Base-by-base conservation (phyloP, 2,797 vertebrate species). In the Pangasius krempfi region DNA sequence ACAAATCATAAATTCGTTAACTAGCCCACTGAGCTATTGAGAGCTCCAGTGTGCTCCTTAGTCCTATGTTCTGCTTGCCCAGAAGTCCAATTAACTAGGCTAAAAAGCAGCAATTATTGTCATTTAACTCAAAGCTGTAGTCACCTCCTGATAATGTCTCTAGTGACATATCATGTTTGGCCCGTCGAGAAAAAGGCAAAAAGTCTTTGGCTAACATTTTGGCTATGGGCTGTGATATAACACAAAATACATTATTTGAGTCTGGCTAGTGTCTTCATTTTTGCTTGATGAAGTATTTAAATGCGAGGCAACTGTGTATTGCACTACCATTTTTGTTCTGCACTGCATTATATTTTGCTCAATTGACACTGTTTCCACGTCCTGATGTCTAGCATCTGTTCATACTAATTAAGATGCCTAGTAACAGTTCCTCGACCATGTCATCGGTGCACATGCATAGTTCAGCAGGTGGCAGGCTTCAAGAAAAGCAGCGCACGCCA, bases 1-100 rank as follows among this genome's bases (percentile, higher is more conserved):
- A 68, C 54, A 84, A n/a, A 84, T 66, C 4, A 50, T 84, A 64
- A 66, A 84, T 50, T 20, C 40, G 30, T 84, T n/a, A 64, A 66
- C 27, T 66, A 66, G 14, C 60, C 60, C 25, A 47, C 25, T 27
- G 22, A 25, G 13, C 58, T 62, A 47, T n/a, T 30, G 20, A 84
- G 50, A 12, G 40, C 40, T 66, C 27, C 60, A 30, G 8, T 82
- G 33, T 81, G 33, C 54, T 81, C 33, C 33, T 22, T 37, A 37
- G 54, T 62, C 33, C 13, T 44, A 7, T 44, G 56, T 40, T 14
- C 56, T 62, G 13, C 13, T 27, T 82, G 81, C 44, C 14, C 8
- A 0, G 44, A 84, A n/a, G 40, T 66, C 40, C 8, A 27, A 13
- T 40, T 27, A 62, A 20, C 16, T 30, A 50, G 16, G 8, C 3